Evolutionary conservation across 2,888 invertebrate species (phyloP).

Genomic region (Eupithecia insigniata): DNA sequence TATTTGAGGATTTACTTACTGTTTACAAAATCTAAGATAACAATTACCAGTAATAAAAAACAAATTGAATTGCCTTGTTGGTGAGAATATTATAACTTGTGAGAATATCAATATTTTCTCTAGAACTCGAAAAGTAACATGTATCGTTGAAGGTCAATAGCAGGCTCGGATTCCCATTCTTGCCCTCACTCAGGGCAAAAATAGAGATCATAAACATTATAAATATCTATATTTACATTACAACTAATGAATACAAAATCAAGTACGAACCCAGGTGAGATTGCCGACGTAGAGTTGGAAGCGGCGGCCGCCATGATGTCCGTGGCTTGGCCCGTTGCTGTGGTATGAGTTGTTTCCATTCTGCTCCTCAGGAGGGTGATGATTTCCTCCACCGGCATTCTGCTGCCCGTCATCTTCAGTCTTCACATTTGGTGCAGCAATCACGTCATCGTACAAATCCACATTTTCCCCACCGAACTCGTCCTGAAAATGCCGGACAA

Average conservation of each 20-base stretch:
- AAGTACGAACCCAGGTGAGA: slow-evolving; percentile 95
- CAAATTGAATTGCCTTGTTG: no score
- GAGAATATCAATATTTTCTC: not conserved
- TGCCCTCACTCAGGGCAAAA: slow-evolving; percentile 50
- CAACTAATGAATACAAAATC: slow-evolving; percentile 73
- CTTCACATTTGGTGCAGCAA: slow-evolving; percentile 89
- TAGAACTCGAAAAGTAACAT: not conserved
- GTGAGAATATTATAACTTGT: no score
- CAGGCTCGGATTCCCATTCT: slow-evolving; percentile 49
- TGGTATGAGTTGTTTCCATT: slow-evolving; percentile 87
- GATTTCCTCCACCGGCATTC: slow-evolving; percentile 63
- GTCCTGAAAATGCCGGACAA: slow-evolving; percentile 82
- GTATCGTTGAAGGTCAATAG: slow-evolving; percentile 29
- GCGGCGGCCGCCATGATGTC: slow-evolving; percentile 91
- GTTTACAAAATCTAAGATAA: not conserved
- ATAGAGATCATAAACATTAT: slow-evolving; percentile 59
- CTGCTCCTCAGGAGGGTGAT: slow-evolving; percentile 87
- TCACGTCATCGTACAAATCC: slow-evolving; percentile 97
- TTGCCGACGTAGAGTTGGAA: slow-evolving; percentile 98
- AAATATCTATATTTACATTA: slow-evolving; percentile 73
- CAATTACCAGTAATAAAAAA: slow-evolving; percentile 7
- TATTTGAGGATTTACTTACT: not conserved
- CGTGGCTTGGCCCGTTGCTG: slow-evolving; percentile 89
- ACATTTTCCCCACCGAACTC: slow-evolving; percentile 94
- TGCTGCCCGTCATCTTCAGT: slow-evolving; percentile 85